Evolutionary conservation across 1,140 invertebrate genomes (phyloP), one percentile per base, ranked within the genome.

Genomic region (Centruroides sculpturatus): DNA sequence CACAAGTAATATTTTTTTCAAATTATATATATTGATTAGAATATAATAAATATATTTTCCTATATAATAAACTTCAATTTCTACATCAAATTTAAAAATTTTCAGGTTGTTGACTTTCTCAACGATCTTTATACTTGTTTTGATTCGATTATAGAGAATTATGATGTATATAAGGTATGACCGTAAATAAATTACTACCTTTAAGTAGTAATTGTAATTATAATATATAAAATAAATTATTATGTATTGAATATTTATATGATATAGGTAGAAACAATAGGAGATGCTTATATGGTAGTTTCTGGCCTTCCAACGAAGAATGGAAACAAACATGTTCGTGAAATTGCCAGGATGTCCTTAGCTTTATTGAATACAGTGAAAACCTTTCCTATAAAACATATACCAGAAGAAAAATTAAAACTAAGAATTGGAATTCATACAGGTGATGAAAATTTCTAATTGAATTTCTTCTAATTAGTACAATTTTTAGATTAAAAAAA

Each of bases 61-160:
- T n/a, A n/a, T n/a, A n/a, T n/a, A n/a, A n/a, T n/a, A n/a, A n/a
- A n/a, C n/a, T n/a, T n/a, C n/a, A n/a, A n/a, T n/a, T n/a, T n/a
- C n/a, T n/a, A n/a, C n/a, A n/a, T n/a, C 23, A 23, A 23, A 23
- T 23, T 23, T 23, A 23, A 23, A 23, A 23, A 23, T 23, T 23
- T 67, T n/a, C 47, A 67, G 62, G 83, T 85, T 67, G 92, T 97
- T 51, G 91, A 90, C 76, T 91, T 97, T 73, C 80, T 97, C 59
- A 95, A 96, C 77, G 91, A 94, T 76, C 79, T 97, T 67, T 97
- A 96, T 73, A 95, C 92, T 51, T 79, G 91, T 60, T 97, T 97
- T 74, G 92, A 97, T 76, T 81, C 85, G 65, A 92, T 94, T 69
- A 94, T 95, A 64, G 85, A 87, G 74, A 88, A 88, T 59, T 95